These are phyloP conservation scores for Drosophila falleni DNA, from an alignment of 2,888 invertebrate genomes.

Conservation along the genomic window DNA sequence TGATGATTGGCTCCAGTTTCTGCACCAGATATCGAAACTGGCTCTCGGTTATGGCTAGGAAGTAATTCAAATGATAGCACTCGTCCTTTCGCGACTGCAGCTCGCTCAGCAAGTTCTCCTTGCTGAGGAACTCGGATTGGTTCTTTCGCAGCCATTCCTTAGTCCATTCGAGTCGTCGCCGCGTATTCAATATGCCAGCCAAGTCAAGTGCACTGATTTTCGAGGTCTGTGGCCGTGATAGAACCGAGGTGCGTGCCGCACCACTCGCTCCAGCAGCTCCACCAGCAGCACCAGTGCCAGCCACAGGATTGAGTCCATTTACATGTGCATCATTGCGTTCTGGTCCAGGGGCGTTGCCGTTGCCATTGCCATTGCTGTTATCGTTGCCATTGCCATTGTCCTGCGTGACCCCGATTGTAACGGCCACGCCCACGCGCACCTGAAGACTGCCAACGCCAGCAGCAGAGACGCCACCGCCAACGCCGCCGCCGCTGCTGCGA, in stretches of 20 bases:
- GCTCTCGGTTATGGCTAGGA: constrained; percentile 84
- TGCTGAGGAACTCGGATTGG: constrained; percentile 83
- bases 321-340: constrained; percentile 44
- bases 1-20: constrained; percentile 83
- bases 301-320: constrained; percentile 37
- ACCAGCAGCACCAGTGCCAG: constrained; percentile 24
- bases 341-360: constrained; percentile 63
- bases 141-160: constrained; percentile 84
- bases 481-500: constrained; percentile 61
- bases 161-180: constrained; percentile 83
- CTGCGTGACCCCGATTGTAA: constrained; percentile 70
- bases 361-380: constrained; percentile 44
- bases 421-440: constrained; percentile 65
- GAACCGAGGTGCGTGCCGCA: constrained; percentile 70
- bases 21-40: constrained; percentile 84
- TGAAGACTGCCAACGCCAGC: constrained; percentile 61
- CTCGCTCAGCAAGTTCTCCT: constrained; percentile 83
- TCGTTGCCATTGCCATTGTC: constrained; percentile 65
- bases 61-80: constrained; percentile 84
- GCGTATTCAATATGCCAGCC: constrained; percentile 83
- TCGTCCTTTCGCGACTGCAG: constrained; percentile 83
- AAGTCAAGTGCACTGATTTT: constrained; percentile 80
- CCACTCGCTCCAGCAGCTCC: constrained; percentile 49
- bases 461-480: constrained; percentile 51
- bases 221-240: constrained; percentile 69